Evolutionary conservation across 2,888 invertebrate species (phyloP), one percentile per base, ranked within the genome.

Genomic region (Andrena trimmerana): DNA sequence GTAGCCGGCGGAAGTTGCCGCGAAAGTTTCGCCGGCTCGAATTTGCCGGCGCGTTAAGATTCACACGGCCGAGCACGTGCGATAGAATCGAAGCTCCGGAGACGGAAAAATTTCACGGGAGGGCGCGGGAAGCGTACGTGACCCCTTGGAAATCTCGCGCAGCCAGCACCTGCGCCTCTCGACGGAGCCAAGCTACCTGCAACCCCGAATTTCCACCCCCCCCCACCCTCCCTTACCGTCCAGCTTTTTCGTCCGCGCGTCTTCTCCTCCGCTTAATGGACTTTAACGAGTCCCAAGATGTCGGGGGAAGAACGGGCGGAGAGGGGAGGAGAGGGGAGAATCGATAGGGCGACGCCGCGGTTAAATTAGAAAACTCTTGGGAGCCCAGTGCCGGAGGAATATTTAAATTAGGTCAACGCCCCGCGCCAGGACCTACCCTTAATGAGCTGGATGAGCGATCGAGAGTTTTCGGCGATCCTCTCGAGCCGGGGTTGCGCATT

Each of bases 401-500:
- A 90, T 91, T 92, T 89, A 90, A 91, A 91, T 91, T 88, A 88
- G 86, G 85, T 86, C 84, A 87, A 89, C 89, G 86, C 76, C 86
- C 83, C 59, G 36, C 78, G 78, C 88, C 87, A 89, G 84, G 86
- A 76, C 74, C 85, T 70, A 87, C 85, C 86, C 86, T 84, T 89
- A 88, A 91, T 89, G 88, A 86, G 80, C 81, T 71, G 85, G 83
- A 88, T 87, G 85, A 90, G 67, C 85, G 75, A 77, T 84, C 76
- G 83, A 85, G 86, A 86, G 86, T 89, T 84, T 80, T 81, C 76
- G 84, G 66, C 33, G 76, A 70, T 77, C 78, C 80, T 73, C 70
- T 65, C 33, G 62, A 33, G 75, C 72, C 42, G 68, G 59, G 36
- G n/a, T 65, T 42, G 66, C 54, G 67, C 71, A 69, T 76, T 76